Evolutionary conservation across 2,113 vertebrate genomes (phyloP).

Genomic region (Grantiella picta): DNA sequence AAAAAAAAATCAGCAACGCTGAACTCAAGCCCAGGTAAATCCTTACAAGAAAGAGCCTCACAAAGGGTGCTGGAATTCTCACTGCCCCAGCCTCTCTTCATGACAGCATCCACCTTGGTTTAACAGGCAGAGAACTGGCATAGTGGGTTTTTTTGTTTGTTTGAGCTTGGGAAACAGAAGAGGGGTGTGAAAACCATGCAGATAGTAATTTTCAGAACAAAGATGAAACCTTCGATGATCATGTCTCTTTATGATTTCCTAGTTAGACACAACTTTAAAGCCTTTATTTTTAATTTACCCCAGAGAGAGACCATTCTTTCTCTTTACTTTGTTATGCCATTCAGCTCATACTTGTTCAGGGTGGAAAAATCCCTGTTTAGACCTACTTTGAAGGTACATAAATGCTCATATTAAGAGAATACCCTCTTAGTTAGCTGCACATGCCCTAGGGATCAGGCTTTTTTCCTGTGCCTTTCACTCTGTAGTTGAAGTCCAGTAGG

Average conservation of each 20-base stretch:
- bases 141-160: neutral
- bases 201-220: neutral
- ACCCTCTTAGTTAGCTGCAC: accelerated
- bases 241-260: neutral
- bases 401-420: neutral
- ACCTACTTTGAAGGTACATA: neutral
- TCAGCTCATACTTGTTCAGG: neutral
- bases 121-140: neutral
- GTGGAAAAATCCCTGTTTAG: neutral
- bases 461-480: neutral
- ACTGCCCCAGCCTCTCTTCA: neutral
- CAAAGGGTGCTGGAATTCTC: neutral
- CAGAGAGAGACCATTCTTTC: neutral
- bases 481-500: neutral
- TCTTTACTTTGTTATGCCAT: neutral
- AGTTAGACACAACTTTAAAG: neutral
- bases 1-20: neutral
- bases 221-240: accelerated
- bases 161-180: neutral
- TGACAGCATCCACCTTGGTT: neutral
- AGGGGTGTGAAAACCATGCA: neutral
- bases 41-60: neutral
- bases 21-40: neutral
- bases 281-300: neutral
- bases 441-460: neutral